Percentiles rank a stretch among this genome's conserved stretches.
Conservation (phyloP, 1,140 invertebrate genomes). For the Anthonomus grandis region DNA sequence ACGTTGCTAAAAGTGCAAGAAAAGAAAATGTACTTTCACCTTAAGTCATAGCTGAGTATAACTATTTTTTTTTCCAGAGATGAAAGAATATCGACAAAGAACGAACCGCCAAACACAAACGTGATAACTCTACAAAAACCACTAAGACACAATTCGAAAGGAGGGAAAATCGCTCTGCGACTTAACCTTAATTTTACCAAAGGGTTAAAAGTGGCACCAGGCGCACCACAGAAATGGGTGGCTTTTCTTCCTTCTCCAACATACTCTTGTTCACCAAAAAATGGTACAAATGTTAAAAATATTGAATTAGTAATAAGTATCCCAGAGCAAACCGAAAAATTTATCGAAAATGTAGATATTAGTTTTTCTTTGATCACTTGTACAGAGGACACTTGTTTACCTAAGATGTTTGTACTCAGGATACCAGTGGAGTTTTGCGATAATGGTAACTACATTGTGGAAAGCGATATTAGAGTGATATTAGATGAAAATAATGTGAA, state of each 20-base stretch:
- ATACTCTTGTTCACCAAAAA: constrained; percentile 44
- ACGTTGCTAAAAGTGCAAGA: background rate
- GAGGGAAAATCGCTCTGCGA: constrained; percentile 51
- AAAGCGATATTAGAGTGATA: constrained; percentile 18
- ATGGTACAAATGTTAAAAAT: constrained; percentile 43
- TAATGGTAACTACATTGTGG: constrained; percentile 10
- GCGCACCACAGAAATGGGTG: constrained; percentile 65
- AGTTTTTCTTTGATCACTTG: constrained; percentile 52
- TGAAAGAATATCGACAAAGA: background rate
- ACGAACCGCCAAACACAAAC: background rate
- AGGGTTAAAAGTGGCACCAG: constrained; percentile 60
- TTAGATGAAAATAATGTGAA: constrained; percentile 22
- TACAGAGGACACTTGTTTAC: constrained; percentile 50
- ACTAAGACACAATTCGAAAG: constrained; percentile 50
- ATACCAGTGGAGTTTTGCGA: constrained; percentile 26
- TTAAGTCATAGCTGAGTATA: background rate
- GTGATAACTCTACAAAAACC: constrained; percentile 47
- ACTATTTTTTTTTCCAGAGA: background rate
- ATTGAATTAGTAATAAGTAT: constrained; percentile 47
- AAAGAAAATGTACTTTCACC: background rate
- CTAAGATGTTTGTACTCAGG: constrained; percentile 46
- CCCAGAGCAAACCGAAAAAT: constrained; percentile 33
- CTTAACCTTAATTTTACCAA: constrained; percentile 52
- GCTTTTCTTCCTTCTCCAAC: constrained; percentile 43
- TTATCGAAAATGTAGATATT: constrained; percentile 38